These are phyloP conservation scores for Ia io DNA, from an alignment of 2,113 vertebrate species.

Conservation along the genomic window DNA sequence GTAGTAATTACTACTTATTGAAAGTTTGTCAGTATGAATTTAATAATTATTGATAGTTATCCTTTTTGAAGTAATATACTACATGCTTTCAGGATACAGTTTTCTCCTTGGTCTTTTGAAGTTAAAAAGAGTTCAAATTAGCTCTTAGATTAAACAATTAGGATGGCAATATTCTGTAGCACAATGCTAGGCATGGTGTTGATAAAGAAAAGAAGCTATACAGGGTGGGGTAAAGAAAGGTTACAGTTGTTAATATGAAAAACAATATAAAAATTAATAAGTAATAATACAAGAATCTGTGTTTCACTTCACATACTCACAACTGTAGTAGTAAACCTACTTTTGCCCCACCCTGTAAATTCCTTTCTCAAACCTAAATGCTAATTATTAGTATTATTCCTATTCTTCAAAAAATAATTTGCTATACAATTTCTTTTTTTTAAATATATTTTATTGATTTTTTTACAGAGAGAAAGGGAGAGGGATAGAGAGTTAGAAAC, in stretches of 20 bases:
- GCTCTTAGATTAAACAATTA: not conserved
- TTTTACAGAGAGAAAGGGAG: no score
- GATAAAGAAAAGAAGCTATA: not conserved
- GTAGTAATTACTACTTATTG: not conserved
- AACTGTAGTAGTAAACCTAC: not conserved
- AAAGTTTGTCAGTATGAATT: not conserved
- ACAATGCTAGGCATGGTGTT: not conserved
- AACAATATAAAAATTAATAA: not conserved
- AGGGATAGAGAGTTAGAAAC: no score
- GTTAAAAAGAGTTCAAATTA: not conserved
- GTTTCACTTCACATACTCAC: not conserved
- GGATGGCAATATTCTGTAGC: not conserved
- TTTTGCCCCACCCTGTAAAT: not conserved
- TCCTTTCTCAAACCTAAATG: not conserved
- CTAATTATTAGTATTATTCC: not conserved
- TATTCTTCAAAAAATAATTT: not conserved
- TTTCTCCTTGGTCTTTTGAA: not conserved
- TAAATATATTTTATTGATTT: no score
- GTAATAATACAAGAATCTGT: not conserved
- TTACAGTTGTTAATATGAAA: not conserved
- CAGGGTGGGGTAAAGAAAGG: not conserved
- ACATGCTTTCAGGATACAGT: not conserved
- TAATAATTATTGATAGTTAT: not conserved
- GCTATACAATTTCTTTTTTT: not conserved
- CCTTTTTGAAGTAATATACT: not conserved